Base-by-base conservation (phyloP, 1,140 invertebrate genomes). In the Ruditapes philippinarum region DNA sequence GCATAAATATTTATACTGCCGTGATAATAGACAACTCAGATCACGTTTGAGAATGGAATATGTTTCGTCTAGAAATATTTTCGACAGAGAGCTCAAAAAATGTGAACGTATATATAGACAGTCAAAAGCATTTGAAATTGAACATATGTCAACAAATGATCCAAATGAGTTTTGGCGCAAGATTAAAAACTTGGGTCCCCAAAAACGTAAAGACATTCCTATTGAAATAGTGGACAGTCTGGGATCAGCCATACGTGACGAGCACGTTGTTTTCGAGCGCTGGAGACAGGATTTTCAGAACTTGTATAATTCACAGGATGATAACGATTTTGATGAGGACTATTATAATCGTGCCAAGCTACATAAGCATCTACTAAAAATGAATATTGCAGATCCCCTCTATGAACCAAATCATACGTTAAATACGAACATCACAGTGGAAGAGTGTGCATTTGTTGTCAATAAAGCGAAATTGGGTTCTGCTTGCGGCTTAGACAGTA, bases 141-240 rank as follows among this genome's bases (percentile, higher is more conserved):
- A 91, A 40, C 38, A 73, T 25, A 62, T 92, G 73, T 36, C 38
- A 14, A 91, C 68, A 0, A 87, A 49, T 5, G 73, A 91, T 49
- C 89, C 91, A 11, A 82, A 60, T 28, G 86, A 90, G 31, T 92
- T 92, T 42, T 92, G 91, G 89, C 65, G 70, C 0, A 80, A 91
- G 25, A 89, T 92, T 5, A 45, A 83, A 51, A 60, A 76, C 1
- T 54, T 92, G 0, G 91, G 91, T 0, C 91, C 89, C 9, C 83
- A 25, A 51, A 88, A 73, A 38, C 12, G 73, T 0, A 60, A 25
- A 22, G 3, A 12, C 0, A 73, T 89, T 0, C 85, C 89, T 9
- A 73, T 85, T 1, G 86, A 90, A 60, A 42, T 74, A 9, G 12
- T 79, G 17, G 45, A 81, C 25, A 51, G 74, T 5, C 14, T 65